phyloP scores from a whole-genome alignment of 2,888 invertebrate genomes.

The Diabrotica balteata region DNA sequence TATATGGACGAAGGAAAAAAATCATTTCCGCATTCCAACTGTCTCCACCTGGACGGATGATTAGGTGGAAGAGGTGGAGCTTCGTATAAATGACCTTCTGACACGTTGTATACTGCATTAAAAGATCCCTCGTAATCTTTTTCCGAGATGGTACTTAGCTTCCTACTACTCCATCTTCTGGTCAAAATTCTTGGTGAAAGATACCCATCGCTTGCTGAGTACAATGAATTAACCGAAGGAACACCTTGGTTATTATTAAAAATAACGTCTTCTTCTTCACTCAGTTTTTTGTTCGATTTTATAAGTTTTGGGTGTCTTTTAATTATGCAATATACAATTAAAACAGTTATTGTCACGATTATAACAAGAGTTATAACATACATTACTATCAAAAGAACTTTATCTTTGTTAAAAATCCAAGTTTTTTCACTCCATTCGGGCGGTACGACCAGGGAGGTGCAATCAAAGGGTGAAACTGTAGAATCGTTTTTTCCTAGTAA shows the following conservation, averaged over 20 bases:
- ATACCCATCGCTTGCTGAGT: conserved; percentile 32
- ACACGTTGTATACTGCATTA: conserved; percentile 8
- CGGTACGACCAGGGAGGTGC: conserved; percentile 27
- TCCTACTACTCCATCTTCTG: conserved; percentile 16
- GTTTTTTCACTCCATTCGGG: conserved; percentile 22
- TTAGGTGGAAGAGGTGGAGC: conserved; percentile 30
- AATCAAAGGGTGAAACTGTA: conserved; percentile 33
- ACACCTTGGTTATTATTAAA: conserved; percentile 10
- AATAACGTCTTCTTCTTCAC: neutral
- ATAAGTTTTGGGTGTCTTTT: conserved; percentile 29
- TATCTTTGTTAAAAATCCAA: conserved; percentile 32
- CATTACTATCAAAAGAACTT: conserved; percentile 19
- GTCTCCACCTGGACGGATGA: conserved; percentile 22
- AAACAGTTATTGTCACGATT: conserved; percentile 11
- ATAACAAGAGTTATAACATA: conserved; percentile 10
- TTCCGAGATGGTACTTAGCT: conserved; percentile 29
- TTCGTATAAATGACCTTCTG: conserved; percentile 17
- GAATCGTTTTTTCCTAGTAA: conserved; percentile 19
- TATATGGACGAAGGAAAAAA: neutral
- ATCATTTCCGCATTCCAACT: conserved; percentile 7
- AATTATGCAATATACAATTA: conserved; percentile 20
- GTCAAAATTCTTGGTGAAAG: conserved; percentile 24
- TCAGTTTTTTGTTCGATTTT: conserved; percentile 20
- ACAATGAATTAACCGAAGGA: conserved; percentile 18
- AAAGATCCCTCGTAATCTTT: conserved; percentile 23